Evolutionary conservation across 2,797 vertebrate species (phyloP).

Genomic region (Champsocephalus gunnari): DNA sequence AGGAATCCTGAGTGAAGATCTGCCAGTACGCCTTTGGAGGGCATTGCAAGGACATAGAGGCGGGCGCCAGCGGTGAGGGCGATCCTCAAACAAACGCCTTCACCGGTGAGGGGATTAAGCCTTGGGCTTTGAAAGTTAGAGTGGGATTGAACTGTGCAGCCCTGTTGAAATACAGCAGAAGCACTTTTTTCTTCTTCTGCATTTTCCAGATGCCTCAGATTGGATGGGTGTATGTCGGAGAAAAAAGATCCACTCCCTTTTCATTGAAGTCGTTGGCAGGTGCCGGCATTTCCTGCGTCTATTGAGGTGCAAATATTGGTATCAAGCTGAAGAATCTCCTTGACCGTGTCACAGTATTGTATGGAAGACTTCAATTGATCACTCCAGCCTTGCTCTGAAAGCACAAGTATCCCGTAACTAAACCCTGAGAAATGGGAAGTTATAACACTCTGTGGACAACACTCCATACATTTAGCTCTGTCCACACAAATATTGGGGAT

Average conservation of each 20-base stretch:
- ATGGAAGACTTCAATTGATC: constrained; percentile 42
- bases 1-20: constrained; percentile 73
- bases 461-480: constrained; percentile 16
- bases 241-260: constrained; percentile 5
- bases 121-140: constrained; percentile 72
- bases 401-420: constrained; percentile 12
- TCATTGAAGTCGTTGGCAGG: constrained; percentile 53
- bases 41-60: constrained; percentile 76
- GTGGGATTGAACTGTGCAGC: constrained; percentile 73
- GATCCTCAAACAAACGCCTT: constrained; percentile 78
- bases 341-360: constrained; percentile 36
- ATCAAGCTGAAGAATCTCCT: constrained; percentile 38
- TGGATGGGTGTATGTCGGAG: constrained; percentile 31
- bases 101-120: constrained; percentile 76
- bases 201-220: constrained; percentile 55
- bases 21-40: constrained; percentile 76
- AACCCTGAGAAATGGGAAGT: constrained; percentile 13
- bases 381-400: constrained; percentile 10
- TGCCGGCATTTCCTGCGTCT: constrained; percentile 16
- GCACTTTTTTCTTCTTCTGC: constrained; percentile 3
- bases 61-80: constrained; percentile 60
- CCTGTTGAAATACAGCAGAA: constrained; percentile 58
- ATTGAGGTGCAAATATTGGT: constrained; percentile 60
- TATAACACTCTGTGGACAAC: constrained; percentile 19
- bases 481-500: constrained; percentile 30